phyloP scores from a whole-genome alignment of 2,113 vertebrate genomes.

The Aix galericulata region DNA sequence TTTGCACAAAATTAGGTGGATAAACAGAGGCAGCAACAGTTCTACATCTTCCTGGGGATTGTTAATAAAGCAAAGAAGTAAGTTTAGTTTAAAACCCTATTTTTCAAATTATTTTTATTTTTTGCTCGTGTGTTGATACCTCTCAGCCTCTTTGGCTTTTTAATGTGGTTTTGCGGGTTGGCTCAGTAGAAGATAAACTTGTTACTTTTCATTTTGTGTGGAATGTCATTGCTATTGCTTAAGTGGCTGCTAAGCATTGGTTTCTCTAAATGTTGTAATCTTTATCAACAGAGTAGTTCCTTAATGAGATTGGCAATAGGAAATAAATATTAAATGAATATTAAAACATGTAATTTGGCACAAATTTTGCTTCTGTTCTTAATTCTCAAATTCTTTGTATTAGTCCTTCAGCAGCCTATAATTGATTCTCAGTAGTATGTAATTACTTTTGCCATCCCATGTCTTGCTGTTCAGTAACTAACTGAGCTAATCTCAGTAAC shows the following conservation, averaged over 20 bases:
- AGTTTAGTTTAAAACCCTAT: neutral
- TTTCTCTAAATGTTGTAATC: neutral
- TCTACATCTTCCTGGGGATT: neutral
- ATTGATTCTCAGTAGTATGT: neutral
- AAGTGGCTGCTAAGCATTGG: neutral
- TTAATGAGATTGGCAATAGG: neutral
- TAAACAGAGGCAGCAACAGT: neutral
- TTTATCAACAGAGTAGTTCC: neutral
- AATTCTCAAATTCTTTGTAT: neutral
- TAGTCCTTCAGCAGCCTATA: neutral
- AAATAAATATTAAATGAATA: neutral
- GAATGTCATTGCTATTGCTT: neutral
- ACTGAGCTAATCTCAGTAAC: too few species aligned
- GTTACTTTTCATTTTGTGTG: neutral
- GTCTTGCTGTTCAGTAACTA: neutral
- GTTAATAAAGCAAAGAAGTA: neutral
- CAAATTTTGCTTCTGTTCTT: neutral
- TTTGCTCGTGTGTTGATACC: neutral
- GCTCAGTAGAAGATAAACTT: neutral
- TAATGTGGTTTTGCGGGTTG: neutral
- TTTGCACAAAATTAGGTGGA: neutral
- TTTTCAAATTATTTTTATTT: neutral
- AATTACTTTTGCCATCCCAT: neutral
- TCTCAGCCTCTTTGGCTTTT: neutral
- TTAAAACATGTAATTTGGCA: neutral